Base-by-base conservation (phyloP, 2,113 vertebrate species). In the Grantiella picta region DNA sequence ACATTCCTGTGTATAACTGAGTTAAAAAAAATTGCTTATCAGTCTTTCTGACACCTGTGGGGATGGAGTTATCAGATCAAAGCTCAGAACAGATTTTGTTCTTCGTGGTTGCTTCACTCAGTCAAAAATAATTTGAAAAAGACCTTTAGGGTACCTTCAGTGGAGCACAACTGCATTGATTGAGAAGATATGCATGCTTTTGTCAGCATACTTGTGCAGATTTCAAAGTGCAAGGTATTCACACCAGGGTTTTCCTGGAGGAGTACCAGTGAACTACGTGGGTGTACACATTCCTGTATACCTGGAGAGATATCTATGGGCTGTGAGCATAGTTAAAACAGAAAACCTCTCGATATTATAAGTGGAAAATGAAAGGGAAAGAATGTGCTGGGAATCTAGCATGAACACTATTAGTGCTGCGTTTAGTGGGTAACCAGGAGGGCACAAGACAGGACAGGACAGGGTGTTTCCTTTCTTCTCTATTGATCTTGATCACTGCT, bases 211-310 rank as follows among this genome's bases (percentile, higher is more conserved):
- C 23, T 35, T 95, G 56, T 63, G 80, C 44, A 64, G 80, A 75
- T 94, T 97, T 94, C 86, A 77, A 93, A 96, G 92, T 31, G 44
- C 47, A 92, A 86, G 29, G 19, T 75, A 64, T 92, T 93, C 73
- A 92, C 29, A 93, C n/a, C n/a, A 49, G 38, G 47, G 60, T 56
- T 94, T 94, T 89, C 35, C 56, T 95, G 76, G 68, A 94, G 56
- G 19, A 86, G 59, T 65, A 83, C 29, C 79, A 75, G 44, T 47
- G 75, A 91, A 47, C 22, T 80, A 61, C 0, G 27, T 94, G 87
- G 42, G 79, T 64, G 76, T 88, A 77, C 15, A 11, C 45, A 79
- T 87, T 95, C 66, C 23, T 95, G 44, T 81, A 31, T 71, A 89
- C n/a, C 76, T 89, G 77, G 69, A 61, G 75, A 70, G 63, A 82